Evolutionary conservation across 2,888 invertebrate species (phyloP).

Genomic region (Zygaena filipendulae): DNA sequence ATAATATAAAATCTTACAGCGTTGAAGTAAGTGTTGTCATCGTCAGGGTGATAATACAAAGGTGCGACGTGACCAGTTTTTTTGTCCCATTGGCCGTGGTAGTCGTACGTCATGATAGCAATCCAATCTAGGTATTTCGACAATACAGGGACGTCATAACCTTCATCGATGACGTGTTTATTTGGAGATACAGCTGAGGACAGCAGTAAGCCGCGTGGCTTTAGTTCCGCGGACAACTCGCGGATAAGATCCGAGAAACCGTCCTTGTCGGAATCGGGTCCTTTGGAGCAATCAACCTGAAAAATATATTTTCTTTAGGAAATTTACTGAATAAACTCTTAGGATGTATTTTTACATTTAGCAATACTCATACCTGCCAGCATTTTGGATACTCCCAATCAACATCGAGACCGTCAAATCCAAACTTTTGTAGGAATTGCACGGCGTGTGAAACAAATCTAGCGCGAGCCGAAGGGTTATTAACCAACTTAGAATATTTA

Average conservation of each 20-base stretch:
- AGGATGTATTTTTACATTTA: too few species aligned
- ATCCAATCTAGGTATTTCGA: slow-evolving; percentile 87
- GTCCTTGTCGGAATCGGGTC: slow-evolving; percentile 84
- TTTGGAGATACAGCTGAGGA: slow-evolving; percentile 90
- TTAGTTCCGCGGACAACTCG: slow-evolving; percentile 76
- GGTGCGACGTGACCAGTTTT: slow-evolving; percentile 92
- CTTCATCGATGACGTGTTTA: slow-evolving; percentile 87
- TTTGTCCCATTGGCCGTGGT: slow-evolving; percentile 93
- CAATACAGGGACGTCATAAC: slow-evolving; percentile 83
- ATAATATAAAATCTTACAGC: slow-evolving; percentile 68
- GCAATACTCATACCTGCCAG: slow-evolving; percentile 82
- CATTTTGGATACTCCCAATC: slow-evolving; percentile 96
- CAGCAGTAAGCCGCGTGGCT: slow-evolving; percentile 74
- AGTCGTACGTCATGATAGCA: slow-evolving; percentile 93
- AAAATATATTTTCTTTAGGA: slow-evolving; percentile 17
- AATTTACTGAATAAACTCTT: too few species aligned
- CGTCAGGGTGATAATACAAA: slow-evolving; percentile 83
- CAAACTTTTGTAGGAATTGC: slow-evolving; percentile 80
- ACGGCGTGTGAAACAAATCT: slow-evolving; percentile 81
- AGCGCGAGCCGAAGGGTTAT: slow-evolving; percentile 76
- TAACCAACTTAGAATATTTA: slow-evolving; percentile 88
- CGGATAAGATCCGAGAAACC: slow-evolving; percentile 79
- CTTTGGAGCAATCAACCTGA: slow-evolving; percentile 86
- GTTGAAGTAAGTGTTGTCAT: slow-evolving; percentile 85
- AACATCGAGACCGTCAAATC: slow-evolving; percentile 93